Conservation (phyloP, 2,888 invertebrate species). For the Brenthis daphne region DNA sequence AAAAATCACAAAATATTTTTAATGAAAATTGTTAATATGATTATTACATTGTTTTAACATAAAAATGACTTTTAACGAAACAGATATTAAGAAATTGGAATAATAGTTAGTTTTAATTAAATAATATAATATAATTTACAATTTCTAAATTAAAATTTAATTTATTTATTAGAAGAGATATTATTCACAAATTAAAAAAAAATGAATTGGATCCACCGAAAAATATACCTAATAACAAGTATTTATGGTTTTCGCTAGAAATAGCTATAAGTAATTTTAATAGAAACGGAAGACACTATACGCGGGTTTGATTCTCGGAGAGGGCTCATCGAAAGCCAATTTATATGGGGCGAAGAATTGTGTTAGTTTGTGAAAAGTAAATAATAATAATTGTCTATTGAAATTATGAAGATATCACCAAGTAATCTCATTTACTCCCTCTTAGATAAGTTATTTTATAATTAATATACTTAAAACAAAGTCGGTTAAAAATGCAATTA, state of each 20-base stretch:
- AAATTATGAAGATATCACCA: conserved; percentile 5
- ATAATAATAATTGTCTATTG: neutral
- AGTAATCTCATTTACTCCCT: conserved; percentile 41
- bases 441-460: conserved; percentile 21
- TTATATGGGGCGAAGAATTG: neutral
- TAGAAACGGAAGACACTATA: neutral
- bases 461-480: neutral
- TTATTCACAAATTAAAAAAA: neutral
- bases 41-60: no score
- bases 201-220: conserved; percentile 29
- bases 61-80: no score
- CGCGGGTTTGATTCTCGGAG: no score
- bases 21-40: no score
- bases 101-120: no score
- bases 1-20: no score
- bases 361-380: neutral
- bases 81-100: no score
- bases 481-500: neutral
- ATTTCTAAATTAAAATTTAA: neutral
- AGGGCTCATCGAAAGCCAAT: neutral
- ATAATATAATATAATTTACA: neutral
- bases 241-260: neutral
- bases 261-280: neutral
- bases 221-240: conserved; percentile 11
- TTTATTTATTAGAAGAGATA: neutral